A percentile compares a stretch with the other conserved stretches of the same genome.
phyloP scores from a whole-genome alignment of 1,140 invertebrate genomes.

The Aleiodes sp. region DNA sequence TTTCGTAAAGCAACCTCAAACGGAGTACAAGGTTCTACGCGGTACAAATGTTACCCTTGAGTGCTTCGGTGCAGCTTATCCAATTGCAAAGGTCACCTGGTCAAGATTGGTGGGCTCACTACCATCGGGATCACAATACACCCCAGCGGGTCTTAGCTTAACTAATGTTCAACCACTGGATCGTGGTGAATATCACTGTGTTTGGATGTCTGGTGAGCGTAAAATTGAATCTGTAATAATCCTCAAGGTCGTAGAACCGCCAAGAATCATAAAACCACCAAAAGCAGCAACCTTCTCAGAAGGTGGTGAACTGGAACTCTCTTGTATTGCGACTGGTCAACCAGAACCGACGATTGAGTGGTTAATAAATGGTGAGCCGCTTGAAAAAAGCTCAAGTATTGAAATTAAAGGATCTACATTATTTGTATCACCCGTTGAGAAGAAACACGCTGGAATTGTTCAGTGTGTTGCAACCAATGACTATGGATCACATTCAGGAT shows the following conservation, averaged over 20 bases:
- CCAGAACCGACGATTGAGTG: conserved; percentile 80
- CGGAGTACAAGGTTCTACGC: conserved; percentile 55
- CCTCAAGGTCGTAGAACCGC: conserved; percentile 68
- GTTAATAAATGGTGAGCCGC: conserved; percentile 82
- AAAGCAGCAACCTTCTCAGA: conserved; percentile 71
- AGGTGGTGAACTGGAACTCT: conserved; percentile 72
- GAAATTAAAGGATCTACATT: conserved; percentile 68
- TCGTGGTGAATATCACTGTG: conserved; percentile 61
- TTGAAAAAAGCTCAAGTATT: conserved; percentile 67
- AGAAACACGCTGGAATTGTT: conserved; percentile 85
- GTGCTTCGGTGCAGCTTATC: conserved; percentile 72
- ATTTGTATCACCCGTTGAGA: conserved; percentile 75
- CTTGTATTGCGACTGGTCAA: conserved; percentile 74
- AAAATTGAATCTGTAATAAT: conserved; percentile 58
- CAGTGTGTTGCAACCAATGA: conserved; percentile 88
- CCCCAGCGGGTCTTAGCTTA: conserved; percentile 52
- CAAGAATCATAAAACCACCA: conserved; percentile 70
- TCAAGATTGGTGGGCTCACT: conserved; percentile 62
- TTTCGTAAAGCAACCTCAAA: conserved; percentile 58
- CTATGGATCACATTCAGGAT: conserved; percentile 75
- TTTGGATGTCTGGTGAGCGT: conserved; percentile 56
- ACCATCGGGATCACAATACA: conserved; percentile 49
- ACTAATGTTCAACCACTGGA: conserved; percentile 53
- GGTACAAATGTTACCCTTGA: conserved; percentile 66
- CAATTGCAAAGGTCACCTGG: conserved; percentile 71